These are phyloP conservation scores for Drosophila orena DNA, from an alignment of 1,140 invertebrate species.

Conservation along the genomic window DNA sequence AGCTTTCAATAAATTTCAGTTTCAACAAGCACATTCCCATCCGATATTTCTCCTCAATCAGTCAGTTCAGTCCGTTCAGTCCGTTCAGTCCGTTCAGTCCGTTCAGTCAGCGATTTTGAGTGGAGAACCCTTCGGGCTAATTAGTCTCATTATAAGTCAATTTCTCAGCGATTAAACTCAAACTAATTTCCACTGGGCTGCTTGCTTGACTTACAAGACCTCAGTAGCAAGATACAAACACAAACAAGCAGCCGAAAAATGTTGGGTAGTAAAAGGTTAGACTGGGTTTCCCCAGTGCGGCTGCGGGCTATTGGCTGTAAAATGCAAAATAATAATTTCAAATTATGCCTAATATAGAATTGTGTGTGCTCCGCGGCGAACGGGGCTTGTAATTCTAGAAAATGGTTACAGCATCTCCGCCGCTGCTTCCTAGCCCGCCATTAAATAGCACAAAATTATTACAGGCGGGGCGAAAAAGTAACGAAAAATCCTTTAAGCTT, in stretches of 20 bases:
- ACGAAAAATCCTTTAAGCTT: slow-evolving; percentile 67
- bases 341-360: slow-evolving; percentile 70
- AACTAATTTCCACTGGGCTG: slow-evolving; percentile 51
- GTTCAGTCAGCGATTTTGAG: slow-evolving; percentile 4
- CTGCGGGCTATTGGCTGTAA: slow-evolving; percentile 2
- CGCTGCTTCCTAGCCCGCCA: slow-evolving; percentile 1
- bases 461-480: slow-evolving; percentile 9
- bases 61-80: no score
- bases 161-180: slow-evolving; percentile 59
- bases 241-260: neutral
- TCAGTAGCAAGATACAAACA: neutral
- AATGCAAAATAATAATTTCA: slow-evolving; percentile 69
- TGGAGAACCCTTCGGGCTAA: slow-evolving; percentile 39
- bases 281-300: neutral
- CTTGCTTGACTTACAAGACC: slow-evolving; percentile 4
- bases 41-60: neutral
- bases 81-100: no score
- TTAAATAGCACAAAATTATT: slow-evolving; percentile 41
- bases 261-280: neutral
- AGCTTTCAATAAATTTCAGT: neutral
- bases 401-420: slow-evolving; percentile 48
- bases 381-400: slow-evolving; percentile 67
- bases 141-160: slow-evolving; percentile 60
- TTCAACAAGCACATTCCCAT: neutral
- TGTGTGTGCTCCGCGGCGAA: slow-evolving; percentile 12